Base-by-base conservation (phyloP, 2,113 vertebrate species). In the Mellivora capensis region DNA sequence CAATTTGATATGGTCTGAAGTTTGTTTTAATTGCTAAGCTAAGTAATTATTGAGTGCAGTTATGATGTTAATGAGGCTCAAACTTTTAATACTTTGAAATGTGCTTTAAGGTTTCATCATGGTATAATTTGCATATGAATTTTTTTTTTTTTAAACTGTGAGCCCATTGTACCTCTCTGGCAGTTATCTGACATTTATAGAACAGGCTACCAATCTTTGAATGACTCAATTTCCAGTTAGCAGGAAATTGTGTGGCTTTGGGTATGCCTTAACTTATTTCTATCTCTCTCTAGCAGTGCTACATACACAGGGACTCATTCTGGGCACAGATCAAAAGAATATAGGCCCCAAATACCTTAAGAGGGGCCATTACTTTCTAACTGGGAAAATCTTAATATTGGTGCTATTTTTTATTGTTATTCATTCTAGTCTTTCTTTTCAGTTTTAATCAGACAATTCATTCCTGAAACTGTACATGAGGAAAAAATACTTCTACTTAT, bases 41-140 rank as follows among this genome's bases (percentile, higher is more conserved):
- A 91, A 80, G 44, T 80, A 89, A 85, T 64, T 72, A 27, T n/a
- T 82, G 34, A 92, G 20, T 74, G 15, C 14, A 21, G 29, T 64
- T 57, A 72, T 52, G 67, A 25, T 52, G 27, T 84, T 89, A 64
- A 92, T 84, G 39, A 90, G 27, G 52, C 34, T 81, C 89, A n/a
- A 96, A 92, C 7, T 95, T 76, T 85, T 54, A 64, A 59, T 85
- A 49, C 77, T 84, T 96, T 92, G 77, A 85, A 74, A 94, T 94
- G 37, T 85, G 31, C 52, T 85, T 86, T 61, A 89, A 85, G n/a
- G 64, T 88, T 94, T 79, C 47, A 29, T 61, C 18, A 25, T 69
- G 47, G 27, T 2, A 34, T 72, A 49, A 85, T 64, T 64, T 96
- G 47, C 37, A 87, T 37, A 37, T 71, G 23, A 62, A 79, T 52